Evolutionary conservation across 1,140 invertebrate species (phyloP), one percentile per base, ranked within the genome.

Genomic region (Brachionus rubens): DNA sequence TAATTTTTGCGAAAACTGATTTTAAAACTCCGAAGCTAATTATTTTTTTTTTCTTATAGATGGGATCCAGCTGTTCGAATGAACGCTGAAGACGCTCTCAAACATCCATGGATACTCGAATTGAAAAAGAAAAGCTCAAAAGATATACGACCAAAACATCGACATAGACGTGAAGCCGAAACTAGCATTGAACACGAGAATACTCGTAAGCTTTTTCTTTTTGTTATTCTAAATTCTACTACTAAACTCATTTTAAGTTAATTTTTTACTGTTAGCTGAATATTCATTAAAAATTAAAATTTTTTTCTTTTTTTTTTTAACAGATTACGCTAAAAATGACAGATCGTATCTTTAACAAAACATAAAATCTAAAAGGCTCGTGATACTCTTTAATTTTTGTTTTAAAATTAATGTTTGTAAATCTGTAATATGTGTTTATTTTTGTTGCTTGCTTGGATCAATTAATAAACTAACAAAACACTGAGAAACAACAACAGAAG

Each of bases 101-200:
- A 82, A 48, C 83, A 85, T 77, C 80, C 82, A 24, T 85, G 83
- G 83, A 82, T 85, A 21, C 80, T 81, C 33, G 82, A 65, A 40
- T 30, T 50, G 28, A 75, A 50, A 56, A 52, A 47, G 21, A 78
- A 78, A 76, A 65, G 59, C 28, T 40, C 75, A 24, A 76, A 59
- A 47, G 75, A 76, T 54, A 33, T 54, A 4, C 43, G 68, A 12
- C 68, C 68, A n/a, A 72, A 72, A 36, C 68, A 72, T 72, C 19
- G 68, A 52, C 46, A 50, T 72, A 19, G 68, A 48, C 43, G 68
- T 33, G 68, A 72, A 36, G 68, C 68, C n/a, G 68, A 72, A 41
- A 72, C 68, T 28, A 72, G 68, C 47, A 54, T 72, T 19, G 68
- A 72, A 26, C 68, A 50, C 30, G 68, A 72, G 14, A 72, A 72